phyloP scores from a whole-genome alignment of 2,797 vertebrate genomes.

The Paratrypauchen microcephalus region DNA sequence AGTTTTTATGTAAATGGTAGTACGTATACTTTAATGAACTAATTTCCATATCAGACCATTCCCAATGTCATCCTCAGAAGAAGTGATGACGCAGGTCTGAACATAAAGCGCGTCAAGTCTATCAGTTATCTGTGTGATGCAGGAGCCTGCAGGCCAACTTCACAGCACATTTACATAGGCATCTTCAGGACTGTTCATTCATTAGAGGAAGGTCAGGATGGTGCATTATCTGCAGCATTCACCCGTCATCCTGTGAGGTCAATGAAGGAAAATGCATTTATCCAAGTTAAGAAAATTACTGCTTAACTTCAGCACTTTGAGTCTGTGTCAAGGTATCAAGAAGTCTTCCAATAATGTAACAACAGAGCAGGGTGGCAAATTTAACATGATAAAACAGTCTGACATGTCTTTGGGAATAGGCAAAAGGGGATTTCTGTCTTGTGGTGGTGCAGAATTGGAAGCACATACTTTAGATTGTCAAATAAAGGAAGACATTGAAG shows the following conservation, averaged over 20 bases:
- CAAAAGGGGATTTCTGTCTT: background rate
- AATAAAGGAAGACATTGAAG: too few species aligned
- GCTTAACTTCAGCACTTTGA: constrained; percentile 26
- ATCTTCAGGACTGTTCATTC: constrained; percentile 33
- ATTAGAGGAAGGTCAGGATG: constrained; percentile 47
- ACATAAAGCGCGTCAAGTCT: constrained; percentile 5
- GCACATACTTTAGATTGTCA: background rate
- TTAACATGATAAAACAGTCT: constrained; percentile 51
- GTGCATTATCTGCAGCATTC: constrained; percentile 26
- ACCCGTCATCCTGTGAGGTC: constrained; percentile 28
- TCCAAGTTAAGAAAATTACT: constrained; percentile 1
- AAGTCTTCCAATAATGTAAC: constrained; percentile 44
- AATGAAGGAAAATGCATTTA: constrained; percentile 32
- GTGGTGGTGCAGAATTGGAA: background rate
- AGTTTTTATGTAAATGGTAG: background rate
- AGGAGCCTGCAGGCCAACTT: constrained; percentile 30
- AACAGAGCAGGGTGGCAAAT: constrained; percentile 32
- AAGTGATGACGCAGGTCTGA: constrained; percentile 6
- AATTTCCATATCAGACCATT: constrained; percentile 3
- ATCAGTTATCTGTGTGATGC: constrained; percentile 27
- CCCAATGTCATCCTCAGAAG: background rate
- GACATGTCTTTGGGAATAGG: constrained; percentile 26
- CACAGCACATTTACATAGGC: constrained; percentile 34
- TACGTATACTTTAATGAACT: constrained; percentile 11
- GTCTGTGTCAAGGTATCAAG: constrained; percentile 21